A percentile compares a stretch with the other conserved stretches of the same genome.
Evolutionary conservation across 2,113 vertebrate genomes (phyloP).

Genomic region (Podilymbus podiceps): DNA sequence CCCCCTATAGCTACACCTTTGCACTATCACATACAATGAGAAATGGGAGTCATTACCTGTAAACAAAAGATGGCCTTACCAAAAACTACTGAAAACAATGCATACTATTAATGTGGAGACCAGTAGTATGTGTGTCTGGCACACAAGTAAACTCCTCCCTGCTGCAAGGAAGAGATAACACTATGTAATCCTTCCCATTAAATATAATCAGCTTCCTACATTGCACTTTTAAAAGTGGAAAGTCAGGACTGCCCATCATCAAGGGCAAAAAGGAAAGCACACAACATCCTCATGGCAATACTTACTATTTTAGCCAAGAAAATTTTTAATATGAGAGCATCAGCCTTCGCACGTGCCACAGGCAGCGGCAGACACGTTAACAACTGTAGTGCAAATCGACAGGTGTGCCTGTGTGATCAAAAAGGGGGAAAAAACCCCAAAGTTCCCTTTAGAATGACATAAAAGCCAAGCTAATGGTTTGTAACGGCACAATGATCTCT

Average conservation of each 20-base stretch:
- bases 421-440: not conserved
- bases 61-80: not conserved
- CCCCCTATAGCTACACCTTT: not conserved
- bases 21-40: not conserved
- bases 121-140: not conserved
- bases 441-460: not conserved
- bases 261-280: rapidly evolving
- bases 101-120: rapidly evolving
- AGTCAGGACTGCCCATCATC: not conserved
- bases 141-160: not conserved
- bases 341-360: rapidly evolving
- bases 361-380: rapidly evolving
- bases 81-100: not conserved
- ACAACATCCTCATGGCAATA: rapidly evolving
- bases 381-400: rapidly evolving
- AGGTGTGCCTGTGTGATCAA: not conserved
- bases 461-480: not conserved
- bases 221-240: not conserved
- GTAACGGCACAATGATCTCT: rapidly evolving
- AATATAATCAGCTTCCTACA: not conserved
- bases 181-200: not conserved
- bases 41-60: not conserved
- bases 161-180: not conserved
- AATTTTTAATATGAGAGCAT: not conserved
- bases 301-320: not conserved